Evolutionary conservation across 2,797 vertebrate genomes (phyloP).

Genomic region (Epinephelus awoara): DNA sequence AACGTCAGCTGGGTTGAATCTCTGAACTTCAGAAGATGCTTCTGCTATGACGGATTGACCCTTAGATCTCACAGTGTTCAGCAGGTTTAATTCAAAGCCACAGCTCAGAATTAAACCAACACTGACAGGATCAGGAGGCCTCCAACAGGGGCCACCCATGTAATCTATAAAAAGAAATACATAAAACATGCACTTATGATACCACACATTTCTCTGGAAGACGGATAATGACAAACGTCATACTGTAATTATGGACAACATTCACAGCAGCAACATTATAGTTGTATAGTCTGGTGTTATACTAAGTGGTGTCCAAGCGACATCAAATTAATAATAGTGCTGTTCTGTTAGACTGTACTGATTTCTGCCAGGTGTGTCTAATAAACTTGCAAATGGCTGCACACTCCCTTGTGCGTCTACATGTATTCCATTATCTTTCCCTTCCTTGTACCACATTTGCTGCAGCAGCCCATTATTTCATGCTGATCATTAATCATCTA

Average conservation of each 20-base stretch:
- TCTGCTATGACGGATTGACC: not conserved
- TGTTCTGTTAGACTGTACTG: not conserved
- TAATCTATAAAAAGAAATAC: slow-evolving; percentile 8
- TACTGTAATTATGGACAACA: not conserved
- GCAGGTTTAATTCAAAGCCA: not conserved
- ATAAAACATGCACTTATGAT: not conserved
- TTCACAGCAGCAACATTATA: not conserved
- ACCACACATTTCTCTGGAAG: not conserved
- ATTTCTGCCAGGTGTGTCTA: not conserved
- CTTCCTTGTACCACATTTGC: slow-evolving; percentile 19
- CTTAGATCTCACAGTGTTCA: not conserved
- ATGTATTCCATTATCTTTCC: not conserved
- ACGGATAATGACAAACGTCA: not conserved
- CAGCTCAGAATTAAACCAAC: slow-evolving; percentile 21
- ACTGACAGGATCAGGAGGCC: slow-evolving; percentile 14
- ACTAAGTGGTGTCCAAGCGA: too few relatives aligned
- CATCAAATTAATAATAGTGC: too few relatives aligned
- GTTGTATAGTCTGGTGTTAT: too few relatives aligned
- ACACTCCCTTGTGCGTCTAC: not conserved
- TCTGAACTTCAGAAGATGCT: slow-evolving; percentile 11
- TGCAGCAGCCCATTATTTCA: slow-evolving; percentile 29
- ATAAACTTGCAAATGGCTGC: not conserved
- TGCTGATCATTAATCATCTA: slow-evolving; percentile 55
- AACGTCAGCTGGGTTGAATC: slow-evolving; percentile 37
- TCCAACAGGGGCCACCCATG: slow-evolving; percentile 1